A percentile compares a stretch with the other conserved stretches of the same genome.
These are phyloP conservation scores for Fragum fragum DNA, from an alignment of 2,888 invertebrate genomes.

Conservation along the genomic window DNA sequence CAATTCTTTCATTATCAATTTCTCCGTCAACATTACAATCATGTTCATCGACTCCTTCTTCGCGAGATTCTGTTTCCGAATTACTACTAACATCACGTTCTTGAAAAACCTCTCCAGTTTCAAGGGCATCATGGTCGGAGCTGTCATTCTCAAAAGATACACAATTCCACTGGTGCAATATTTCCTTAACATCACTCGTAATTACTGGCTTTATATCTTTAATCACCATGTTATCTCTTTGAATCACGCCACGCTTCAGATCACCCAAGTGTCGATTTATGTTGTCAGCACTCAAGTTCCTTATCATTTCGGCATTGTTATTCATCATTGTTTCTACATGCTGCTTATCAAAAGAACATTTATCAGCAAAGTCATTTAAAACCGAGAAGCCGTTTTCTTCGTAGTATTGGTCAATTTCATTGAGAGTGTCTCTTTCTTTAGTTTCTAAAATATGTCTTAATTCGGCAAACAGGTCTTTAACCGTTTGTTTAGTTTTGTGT, in stretches of 20 bases:
- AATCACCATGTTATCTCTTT: neutral
- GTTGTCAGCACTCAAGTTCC: neutral
- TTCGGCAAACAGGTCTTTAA: slow-evolving; percentile 34
- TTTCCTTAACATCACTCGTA: neutral
- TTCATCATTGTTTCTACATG: neutral
- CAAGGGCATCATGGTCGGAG: neutral
- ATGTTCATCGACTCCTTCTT: no score
- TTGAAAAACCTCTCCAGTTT: neutral
- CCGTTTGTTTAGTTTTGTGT: slow-evolving; percentile 27
- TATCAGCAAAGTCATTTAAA: neutral
- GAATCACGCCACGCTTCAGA: slow-evolving; percentile 1
- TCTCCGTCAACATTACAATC: neutral
- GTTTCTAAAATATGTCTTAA: slow-evolving; percentile 26
- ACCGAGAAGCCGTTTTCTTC: neutral
- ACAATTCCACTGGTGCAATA: slow-evolving; percentile 14
- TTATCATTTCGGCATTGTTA: neutral
- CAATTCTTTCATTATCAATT: neutral
- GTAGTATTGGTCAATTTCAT: slow-evolving; percentile 27
- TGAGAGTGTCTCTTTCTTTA: slow-evolving; percentile 36
- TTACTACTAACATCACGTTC: neutral
- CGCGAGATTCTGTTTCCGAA: neutral
- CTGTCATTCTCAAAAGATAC: neutral
- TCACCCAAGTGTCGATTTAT: neutral
- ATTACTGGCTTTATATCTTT: neutral
- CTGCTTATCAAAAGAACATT: neutral